phyloP scores from a whole-genome alignment of 2,797 vertebrate species.

The Melanitta fusca region DNA sequence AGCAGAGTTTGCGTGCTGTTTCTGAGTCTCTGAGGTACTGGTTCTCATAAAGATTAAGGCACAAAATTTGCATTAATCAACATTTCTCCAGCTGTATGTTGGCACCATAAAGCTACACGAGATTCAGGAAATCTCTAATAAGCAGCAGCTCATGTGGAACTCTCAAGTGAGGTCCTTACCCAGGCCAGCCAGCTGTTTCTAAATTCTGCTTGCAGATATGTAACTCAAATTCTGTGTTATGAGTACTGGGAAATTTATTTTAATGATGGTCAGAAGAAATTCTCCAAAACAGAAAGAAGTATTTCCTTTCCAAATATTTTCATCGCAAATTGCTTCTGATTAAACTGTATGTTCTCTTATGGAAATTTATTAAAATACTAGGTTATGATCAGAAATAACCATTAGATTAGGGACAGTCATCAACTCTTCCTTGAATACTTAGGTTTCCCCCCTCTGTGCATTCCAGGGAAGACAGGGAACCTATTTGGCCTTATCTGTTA shows the following conservation, averaged over 20 bases:
- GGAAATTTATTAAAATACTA: neutral
- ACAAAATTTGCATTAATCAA: constrained; percentile 46
- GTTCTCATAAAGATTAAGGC: constrained; percentile 45
- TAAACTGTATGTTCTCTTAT: neutral
- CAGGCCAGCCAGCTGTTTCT: neutral
- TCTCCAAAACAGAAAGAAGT: neutral
- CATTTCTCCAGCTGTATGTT: constrained; percentile 2
- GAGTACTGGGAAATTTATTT: neutral
- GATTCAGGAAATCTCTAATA: constrained; percentile 18
- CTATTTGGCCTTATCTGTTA: neutral
- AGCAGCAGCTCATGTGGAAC: neutral
- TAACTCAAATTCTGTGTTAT: neutral
- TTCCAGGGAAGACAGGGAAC: neutral
- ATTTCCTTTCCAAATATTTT: neutral
- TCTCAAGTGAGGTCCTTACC: neutral
- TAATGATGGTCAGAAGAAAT: neutral
- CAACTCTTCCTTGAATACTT: neutral
- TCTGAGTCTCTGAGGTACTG: constrained; percentile 2
- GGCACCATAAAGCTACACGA: neutral
- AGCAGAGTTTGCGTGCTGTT: neutral
- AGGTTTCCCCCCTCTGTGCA: neutral
- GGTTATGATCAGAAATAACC: neutral
- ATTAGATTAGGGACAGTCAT: neutral
- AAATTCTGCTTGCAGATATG: constrained; percentile 4
- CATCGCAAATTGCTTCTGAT: neutral